Conservation (phyloP, 2,113 vertebrate species). For the Callorhinus ursinus region DNA sequence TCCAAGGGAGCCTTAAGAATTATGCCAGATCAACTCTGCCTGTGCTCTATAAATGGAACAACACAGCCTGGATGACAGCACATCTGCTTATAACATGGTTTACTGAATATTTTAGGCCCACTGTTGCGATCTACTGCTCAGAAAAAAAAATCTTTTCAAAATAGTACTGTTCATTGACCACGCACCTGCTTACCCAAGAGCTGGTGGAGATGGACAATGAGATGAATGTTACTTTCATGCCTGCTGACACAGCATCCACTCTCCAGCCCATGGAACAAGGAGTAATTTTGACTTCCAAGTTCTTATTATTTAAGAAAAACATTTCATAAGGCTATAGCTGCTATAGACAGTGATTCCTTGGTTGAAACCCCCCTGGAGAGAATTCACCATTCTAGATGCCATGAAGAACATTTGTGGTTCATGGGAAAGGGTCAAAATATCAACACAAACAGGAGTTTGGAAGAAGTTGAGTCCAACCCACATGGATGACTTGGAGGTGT, state of each 20-base stretch:
- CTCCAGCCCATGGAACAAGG: not conserved
- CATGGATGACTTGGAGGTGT: not conserved
- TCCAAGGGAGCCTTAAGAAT: not conserved
- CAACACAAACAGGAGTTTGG: not conserved
- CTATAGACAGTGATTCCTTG: not conserved
- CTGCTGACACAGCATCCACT: not conserved
- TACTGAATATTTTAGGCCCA: not conserved
- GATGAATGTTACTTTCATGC: not conserved
- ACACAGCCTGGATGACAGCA: not conserved
- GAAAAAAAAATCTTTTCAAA: not conserved
- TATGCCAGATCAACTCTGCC: not conserved
- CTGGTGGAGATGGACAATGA: not conserved
- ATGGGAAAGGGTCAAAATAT: not conserved
- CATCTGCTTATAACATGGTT: not conserved
- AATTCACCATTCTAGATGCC: not conserved
- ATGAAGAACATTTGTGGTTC: not conserved
- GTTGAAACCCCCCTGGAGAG: not conserved
- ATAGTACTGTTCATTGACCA: not conserved
- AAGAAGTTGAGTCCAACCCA: not conserved
- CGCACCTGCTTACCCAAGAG: not conserved
- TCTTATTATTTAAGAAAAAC: not conserved
- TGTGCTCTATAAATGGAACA: not conserved
- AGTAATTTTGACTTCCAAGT: not conserved
- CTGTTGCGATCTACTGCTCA: not conserved
- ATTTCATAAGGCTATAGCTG: not conserved